Percentiles rank a stretch among this genome's conserved stretches.
Conservation (phyloP, 2,888 invertebrate species). For the Myathropa florea region DNA sequence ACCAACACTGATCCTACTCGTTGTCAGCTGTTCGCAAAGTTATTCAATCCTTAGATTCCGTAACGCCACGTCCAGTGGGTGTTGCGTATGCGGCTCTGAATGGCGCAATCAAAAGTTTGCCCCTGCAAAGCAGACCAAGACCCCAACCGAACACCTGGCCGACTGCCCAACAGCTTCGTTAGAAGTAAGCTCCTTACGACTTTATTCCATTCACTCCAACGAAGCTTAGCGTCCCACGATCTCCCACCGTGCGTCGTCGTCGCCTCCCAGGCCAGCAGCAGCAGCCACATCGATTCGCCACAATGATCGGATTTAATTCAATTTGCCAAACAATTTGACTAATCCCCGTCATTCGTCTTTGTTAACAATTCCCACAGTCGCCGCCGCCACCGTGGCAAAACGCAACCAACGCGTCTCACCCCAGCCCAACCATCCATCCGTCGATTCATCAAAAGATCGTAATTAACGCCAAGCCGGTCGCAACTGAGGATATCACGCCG, state of each 20-base stretch:
- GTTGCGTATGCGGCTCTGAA: not conserved
- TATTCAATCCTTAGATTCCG: not conserved
- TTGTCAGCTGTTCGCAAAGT: not conserved
- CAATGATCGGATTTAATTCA: slow-evolving; percentile 36
- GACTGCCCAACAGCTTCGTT: not conserved
- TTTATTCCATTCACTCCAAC: not conserved
- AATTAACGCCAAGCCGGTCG: slow-evolving; percentile 49
- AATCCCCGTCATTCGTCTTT: slow-evolving; percentile 54
- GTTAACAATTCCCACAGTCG: slow-evolving; percentile 22
- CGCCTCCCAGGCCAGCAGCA: not conserved
- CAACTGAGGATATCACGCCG: slow-evolving; percentile 16
- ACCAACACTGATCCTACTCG: no score
- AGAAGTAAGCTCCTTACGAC: slow-evolving; percentile 34
- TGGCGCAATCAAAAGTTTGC: not conserved
- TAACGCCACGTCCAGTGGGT: not conserved
- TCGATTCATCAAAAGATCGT: slow-evolving; percentile 57
- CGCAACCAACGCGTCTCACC: slow-evolving; percentile 1
- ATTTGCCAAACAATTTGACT: slow-evolving; percentile 56
- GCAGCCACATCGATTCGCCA: slow-evolving; percentile 14
- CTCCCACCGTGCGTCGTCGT: not conserved
- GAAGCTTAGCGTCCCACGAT: not conserved
- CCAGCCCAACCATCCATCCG: not conserved
- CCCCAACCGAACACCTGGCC: slow-evolving; percentile 11
- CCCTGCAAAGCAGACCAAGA: not conserved
- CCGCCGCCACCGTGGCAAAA: not conserved